These are phyloP conservation scores for Endotricha flammealis DNA, from an alignment of 2,888 invertebrate genomes.

Conservation along the genomic window DNA sequence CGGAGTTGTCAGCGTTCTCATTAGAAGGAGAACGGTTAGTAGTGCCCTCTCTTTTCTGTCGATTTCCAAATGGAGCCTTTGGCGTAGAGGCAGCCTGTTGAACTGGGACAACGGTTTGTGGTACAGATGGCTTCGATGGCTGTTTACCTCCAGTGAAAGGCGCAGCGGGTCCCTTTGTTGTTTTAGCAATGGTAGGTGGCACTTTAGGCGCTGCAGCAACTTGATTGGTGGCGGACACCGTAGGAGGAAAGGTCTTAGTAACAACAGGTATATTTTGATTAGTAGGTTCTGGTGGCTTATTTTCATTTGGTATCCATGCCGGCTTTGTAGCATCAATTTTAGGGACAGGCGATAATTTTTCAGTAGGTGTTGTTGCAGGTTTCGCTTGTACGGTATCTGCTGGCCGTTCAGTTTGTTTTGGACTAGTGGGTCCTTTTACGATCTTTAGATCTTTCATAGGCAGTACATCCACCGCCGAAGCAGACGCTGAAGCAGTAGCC, in stretches of 20 bases:
- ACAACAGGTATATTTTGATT: conserved; percentile 27
- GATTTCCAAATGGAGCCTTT: conserved; percentile 66
- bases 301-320: conserved; percentile 47
- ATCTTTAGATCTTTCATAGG: conserved; percentile 70
- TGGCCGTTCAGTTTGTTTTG: conserved; percentile 51
- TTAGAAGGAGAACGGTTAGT: conserved; percentile 58
- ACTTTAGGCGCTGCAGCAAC: conserved; percentile 44
- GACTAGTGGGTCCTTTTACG: conserved; percentile 50
- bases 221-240: conserved; percentile 32
- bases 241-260: conserved; percentile 48
- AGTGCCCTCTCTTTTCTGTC: conserved; percentile 64
- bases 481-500: conserved; percentile 34
- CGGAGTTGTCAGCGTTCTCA: conserved; percentile 45
- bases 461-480: conserved; percentile 47
- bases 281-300: conserved; percentile 32
- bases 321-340: conserved; percentile 55
- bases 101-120: conserved; percentile 63
- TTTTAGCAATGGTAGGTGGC: conserved; percentile 45
- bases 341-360: conserved; percentile 41
- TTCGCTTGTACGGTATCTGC: conserved; percentile 36
- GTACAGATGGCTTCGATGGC: conserved; percentile 59
- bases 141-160: conserved; percentile 68
- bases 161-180: conserved; percentile 61
- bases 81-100: conserved; percentile 65
- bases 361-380: conserved; percentile 32